phyloP scores from a whole-genome alignment of 2,888 invertebrate genomes.

The Agrenia bidenticulata region DNA sequence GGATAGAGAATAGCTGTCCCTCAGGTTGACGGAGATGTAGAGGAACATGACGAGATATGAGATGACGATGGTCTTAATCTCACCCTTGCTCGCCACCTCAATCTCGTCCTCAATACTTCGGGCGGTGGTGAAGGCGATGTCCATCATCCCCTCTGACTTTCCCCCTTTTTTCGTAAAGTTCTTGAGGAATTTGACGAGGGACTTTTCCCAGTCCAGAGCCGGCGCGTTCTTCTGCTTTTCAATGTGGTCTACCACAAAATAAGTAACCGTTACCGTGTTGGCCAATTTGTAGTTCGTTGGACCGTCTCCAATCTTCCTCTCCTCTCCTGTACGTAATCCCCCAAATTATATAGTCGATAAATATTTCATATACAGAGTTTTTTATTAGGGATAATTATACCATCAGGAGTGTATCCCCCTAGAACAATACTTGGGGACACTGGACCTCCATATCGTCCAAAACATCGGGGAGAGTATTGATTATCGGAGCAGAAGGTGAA shows the following conservation, averaged over 20 bases:
- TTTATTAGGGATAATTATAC: too few species aligned
- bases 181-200: constrained; percentile 69
- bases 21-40: constrained; percentile 83
- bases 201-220: constrained; percentile 73
- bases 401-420: constrained; percentile 67
- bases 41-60: constrained; percentile 90
- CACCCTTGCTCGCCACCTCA: constrained; percentile 78
- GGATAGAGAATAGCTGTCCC: constrained; percentile 59
- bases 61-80: constrained; percentile 76
- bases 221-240: constrained; percentile 63
- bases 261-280: constrained; percentile 72
- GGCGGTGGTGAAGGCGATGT: constrained; percentile 74
- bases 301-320: constrained; percentile 49
- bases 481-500: constrained; percentile 68
- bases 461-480: constrained; percentile 63
- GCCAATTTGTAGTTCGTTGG: constrained; percentile 61
- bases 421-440: constrained; percentile 79
- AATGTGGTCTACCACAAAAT: constrained; percentile 72
- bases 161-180: constrained; percentile 59
- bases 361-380: too few species aligned
- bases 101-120: constrained; percentile 91
- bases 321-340: neutral
- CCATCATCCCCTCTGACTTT: constrained; percentile 61
- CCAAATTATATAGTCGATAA: too few species aligned
- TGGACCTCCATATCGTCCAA: constrained; percentile 85